Evolutionary conservation across 1,140 invertebrate genomes (phyloP).

Genomic region (Helicorthomorpha holstii): DNA sequence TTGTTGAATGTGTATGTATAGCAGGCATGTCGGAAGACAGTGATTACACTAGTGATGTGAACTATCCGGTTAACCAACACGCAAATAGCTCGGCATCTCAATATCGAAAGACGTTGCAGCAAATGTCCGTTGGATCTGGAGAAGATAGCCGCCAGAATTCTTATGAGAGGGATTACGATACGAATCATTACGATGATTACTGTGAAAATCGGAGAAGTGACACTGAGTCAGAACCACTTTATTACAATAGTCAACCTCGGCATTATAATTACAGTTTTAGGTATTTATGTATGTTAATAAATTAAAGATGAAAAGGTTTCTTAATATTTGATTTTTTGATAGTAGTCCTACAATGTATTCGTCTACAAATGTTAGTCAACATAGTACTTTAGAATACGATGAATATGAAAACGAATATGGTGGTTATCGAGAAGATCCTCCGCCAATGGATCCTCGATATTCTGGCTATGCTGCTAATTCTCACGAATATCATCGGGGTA

Average conservation of each 20-base stretch:
- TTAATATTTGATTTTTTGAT: not conserved
- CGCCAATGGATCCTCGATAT: not conserved
- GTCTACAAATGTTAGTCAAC: constrained; percentile 21
- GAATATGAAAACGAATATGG: constrained; percentile 3
- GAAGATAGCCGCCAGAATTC: constrained; percentile 59
- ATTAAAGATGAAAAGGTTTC: not conserved
- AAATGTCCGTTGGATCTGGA: constrained; percentile 61
- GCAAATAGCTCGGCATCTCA: constrained; percentile 71
- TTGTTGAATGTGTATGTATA: too few species aligned
- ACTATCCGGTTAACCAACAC: constrained; percentile 70
- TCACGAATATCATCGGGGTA: not conserved
- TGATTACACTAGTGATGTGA: constrained; percentile 91
- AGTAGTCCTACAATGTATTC: not conserved
- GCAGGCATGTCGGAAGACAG: constrained; percentile 91
- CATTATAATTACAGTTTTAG: not conserved
- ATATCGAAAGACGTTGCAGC: constrained; percentile 48
- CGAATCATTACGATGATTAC: constrained; percentile 14
- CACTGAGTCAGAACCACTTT: constrained; percentile 57
- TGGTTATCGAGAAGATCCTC: not conserved
- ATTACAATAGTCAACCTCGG: constrained; percentile 70
- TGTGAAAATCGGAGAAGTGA: constrained; percentile 21
- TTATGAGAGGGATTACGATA: constrained; percentile 52
- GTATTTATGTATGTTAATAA: not conserved
- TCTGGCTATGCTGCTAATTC: not conserved
- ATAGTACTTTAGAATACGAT: constrained; percentile 20